A percentile compares a stretch with the other conserved stretches of the same genome.
These are phyloP conservation scores for Drosophila bocki DNA, from an alignment of 1,140 invertebrate genomes.

Conservation along the genomic window DNA sequence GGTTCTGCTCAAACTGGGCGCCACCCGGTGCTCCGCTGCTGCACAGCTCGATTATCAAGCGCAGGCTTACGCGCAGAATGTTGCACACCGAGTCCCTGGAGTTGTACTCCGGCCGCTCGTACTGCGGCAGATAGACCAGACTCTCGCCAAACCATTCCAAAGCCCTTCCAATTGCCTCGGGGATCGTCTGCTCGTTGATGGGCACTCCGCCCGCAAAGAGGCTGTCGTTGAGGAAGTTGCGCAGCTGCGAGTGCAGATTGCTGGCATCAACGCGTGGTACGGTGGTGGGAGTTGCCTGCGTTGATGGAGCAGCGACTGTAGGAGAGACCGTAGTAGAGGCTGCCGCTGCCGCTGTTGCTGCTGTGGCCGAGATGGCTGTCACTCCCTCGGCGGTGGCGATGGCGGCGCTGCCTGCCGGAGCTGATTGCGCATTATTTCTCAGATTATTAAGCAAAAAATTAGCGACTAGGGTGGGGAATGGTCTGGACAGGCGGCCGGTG, in stretches of 20 bases:
- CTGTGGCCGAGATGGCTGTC: constrained; percentile 1
- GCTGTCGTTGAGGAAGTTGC: constrained; percentile 56
- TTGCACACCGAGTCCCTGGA: constrained; percentile 77
- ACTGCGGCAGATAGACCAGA: constrained; percentile 73
- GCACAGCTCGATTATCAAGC: constrained; percentile 81
- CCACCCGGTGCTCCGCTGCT: constrained; percentile 56
- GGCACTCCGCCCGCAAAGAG: constrained; percentile 65
- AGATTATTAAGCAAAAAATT: constrained; percentile 63
- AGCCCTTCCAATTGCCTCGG: constrained; percentile 59
- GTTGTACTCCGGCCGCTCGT: constrained; percentile 76
- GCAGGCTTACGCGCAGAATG: constrained; percentile 61
- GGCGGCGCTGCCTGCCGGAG: constrained; percentile 44
- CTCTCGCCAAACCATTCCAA: constrained; percentile 67
- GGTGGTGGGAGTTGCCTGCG: constrained; percentile 10
- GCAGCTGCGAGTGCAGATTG: constrained; percentile 60
- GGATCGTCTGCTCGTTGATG: constrained; percentile 72
- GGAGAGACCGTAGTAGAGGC: background rate
- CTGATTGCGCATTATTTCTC: constrained; percentile 77
- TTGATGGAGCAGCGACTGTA: constrained; percentile 1
- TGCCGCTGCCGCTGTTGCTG: background rate
- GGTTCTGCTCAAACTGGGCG: constrained; percentile 83
- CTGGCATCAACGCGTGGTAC: constrained; percentile 7
- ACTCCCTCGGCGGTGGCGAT: constrained; percentile 14
- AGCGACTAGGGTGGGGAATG: constrained; percentile 45
- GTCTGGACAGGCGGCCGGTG: constrained; percentile 37